Base-by-base conservation (phyloP, 2,797 vertebrate species). In the Pseudopleuronectes americanus region DNA sequence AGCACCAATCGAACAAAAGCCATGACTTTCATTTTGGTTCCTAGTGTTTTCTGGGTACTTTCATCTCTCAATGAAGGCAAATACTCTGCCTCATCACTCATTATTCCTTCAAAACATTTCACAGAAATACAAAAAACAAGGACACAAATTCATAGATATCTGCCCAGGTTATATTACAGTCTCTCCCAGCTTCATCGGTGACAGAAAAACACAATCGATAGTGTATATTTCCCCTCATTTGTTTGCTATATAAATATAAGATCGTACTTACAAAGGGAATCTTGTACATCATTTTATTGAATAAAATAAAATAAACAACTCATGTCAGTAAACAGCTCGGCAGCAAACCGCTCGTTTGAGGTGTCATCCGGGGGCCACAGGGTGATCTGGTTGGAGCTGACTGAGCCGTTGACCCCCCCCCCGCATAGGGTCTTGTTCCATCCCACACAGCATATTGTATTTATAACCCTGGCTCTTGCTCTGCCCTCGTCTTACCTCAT, bases 381-480 rank as follows among this genome's bases (percentile, higher is more conserved):
- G 61, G 64, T 76, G 71, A 65, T 81, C 70, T 76, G 58, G 60
- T 73, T 53, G 52, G 60, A 72, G 69, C 64, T 61, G 53, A 75
- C 62, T 14, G 66, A 79, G 56, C 67, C 17, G 26, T 58, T 60
- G 45, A 65, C 19, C 26, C 53, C 68, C 56, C 55, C 45, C 55
- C 65, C 68, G 60, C 72, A 54, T 41, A 69, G 91, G 88, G 82
- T 95, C 92, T 89, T 82, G 81, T 94, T 94, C 87, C 90, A 85
- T 85, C 77, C 70, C 71, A 92, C 88, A 67, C 93, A 94, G 94
- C 94, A 95, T 89, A 91, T 91, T 87, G 79, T 95, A 95, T 95
- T 94, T 93, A 93, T 95, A 95, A 90, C 83, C 64, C 66, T 52
- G 56, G 68, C 83, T 86, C 77, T 41, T 59, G 47, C 66, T 67